A percentile compares a stretch with the other conserved stretches of the same genome.
phyloP scores from a whole-genome alignment of 2,888 invertebrate species.

The Drosophila pegasa region DNA sequence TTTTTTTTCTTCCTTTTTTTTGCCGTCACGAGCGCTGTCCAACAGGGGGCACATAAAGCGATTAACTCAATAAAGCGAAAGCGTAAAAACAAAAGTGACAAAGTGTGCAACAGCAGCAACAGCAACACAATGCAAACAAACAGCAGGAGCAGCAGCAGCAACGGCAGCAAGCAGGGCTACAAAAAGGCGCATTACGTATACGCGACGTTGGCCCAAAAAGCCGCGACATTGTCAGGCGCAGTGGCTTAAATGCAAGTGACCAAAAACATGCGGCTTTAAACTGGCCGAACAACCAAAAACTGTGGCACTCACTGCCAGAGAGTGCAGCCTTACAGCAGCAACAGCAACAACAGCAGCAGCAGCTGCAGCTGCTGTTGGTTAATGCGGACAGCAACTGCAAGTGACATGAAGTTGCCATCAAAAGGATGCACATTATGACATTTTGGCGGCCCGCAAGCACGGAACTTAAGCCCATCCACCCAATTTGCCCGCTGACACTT shows the following conservation, averaged over 20 bases:
- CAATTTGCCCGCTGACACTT: constrained; percentile 61
- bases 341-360: constrained; percentile 4
- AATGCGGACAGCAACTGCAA: constrained; percentile 35
- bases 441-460: constrained; percentile 55
- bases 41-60: constrained; percentile 62
- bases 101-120: constrained; percentile 59
- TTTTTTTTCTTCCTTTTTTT: too few species aligned
- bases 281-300: constrained; percentile 25
- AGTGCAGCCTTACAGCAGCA: neutral
- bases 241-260: constrained; percentile 49
- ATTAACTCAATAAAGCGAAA: constrained; percentile 75
- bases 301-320: constrained; percentile 29
- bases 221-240: constrained; percentile 24
- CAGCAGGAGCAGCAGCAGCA: constrained; percentile 35
- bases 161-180: constrained; percentile 19
- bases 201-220: constrained; percentile 37
- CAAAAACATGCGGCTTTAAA: constrained; percentile 64
- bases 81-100: constrained; percentile 74
- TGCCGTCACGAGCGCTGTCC: constrained; percentile 24
- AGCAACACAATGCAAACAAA: constrained; percentile 31
- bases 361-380: constrained; percentile 18
- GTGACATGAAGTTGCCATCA: constrained; percentile 52
- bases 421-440: constrained; percentile 64
- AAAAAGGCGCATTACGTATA: constrained; percentile 55
- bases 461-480: constrained; percentile 36